phyloP scores from a whole-genome alignment of 2,113 vertebrate species.

The Mionectes macconnelli region DNA sequence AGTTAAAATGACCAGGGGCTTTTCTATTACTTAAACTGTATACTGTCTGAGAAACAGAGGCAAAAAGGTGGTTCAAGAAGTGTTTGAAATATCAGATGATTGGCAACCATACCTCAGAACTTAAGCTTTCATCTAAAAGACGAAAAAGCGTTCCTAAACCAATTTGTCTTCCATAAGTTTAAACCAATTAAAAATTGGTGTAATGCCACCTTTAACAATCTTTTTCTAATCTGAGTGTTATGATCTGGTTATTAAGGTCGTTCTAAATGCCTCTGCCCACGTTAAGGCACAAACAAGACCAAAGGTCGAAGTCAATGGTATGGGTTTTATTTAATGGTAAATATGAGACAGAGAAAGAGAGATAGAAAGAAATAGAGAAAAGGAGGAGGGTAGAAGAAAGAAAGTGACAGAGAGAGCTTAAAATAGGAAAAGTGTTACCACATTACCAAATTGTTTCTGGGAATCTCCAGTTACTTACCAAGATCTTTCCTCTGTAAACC shows the following conservation, averaged over 20 bases:
- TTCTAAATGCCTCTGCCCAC: no score
- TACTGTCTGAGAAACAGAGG: background rate
- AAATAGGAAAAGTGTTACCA: no score
- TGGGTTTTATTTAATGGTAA: no score
- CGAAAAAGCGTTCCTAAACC: background rate
- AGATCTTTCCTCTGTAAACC: background rate
- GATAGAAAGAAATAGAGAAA: no score
- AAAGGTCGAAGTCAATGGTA: no score
- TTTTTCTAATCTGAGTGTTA: background rate
- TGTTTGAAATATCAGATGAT: background rate
- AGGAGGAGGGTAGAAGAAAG: background rate
- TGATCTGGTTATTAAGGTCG: no score
- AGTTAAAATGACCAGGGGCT: background rate
- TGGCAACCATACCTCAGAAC: fast-evolving
- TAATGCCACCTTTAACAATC: background rate
- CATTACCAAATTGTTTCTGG: background rate
- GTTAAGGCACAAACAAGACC: no score
- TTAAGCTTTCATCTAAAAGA: background rate
- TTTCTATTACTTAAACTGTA: background rate
- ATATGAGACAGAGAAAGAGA: no score
- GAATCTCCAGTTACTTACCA: background rate
- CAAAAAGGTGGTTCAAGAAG: background rate
- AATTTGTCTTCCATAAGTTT: background rate
- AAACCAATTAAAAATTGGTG: background rate
- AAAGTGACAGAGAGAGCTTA: no score